These are phyloP conservation scores for Plagodis dolabraria DNA, from an alignment of 2,888 invertebrate genomes.

Conservation along the genomic window DNA sequence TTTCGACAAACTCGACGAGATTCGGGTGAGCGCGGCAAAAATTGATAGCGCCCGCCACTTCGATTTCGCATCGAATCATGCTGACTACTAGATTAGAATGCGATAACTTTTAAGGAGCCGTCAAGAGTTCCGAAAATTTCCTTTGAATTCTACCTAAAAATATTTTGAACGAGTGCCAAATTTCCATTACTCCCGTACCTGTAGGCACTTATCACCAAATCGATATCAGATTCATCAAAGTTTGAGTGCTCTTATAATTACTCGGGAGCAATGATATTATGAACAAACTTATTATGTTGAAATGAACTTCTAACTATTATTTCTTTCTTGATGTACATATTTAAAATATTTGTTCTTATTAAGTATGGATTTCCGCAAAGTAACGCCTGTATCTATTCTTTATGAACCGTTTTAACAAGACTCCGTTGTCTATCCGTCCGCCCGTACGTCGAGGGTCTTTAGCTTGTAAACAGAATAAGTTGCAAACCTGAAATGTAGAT, in stretches of 20 bases:
- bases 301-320: no score
- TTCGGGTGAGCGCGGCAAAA: slow-evolving; percentile 38
- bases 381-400: no score
- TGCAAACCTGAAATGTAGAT: no score
- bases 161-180: slow-evolving; percentile 35
- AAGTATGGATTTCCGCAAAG: no score
- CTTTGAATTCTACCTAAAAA: slow-evolving; percentile 33
- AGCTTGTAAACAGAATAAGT: no score
- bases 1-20: slow-evolving; percentile 40
- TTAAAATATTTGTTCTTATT: no score
- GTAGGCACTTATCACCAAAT: slow-evolving; percentile 23
- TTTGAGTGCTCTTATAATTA: slow-evolving; percentile 30
- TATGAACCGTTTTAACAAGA: no score
- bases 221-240: slow-evolving; percentile 37
- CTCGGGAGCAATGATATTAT: neutral
- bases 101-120: slow-evolving; percentile 45
- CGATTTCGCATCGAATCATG: slow-evolving; percentile 45
- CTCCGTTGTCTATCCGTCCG: no score
- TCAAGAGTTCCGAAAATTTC: slow-evolving; percentile 30
- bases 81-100: slow-evolving; percentile 44
- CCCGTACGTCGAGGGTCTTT: no score
- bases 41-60: slow-evolving; percentile 45
- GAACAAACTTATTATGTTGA: no score
- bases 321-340: no score
- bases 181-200: slow-evolving; percentile 27